A percentile compares a stretch with the other conserved stretches of the same genome.
phyloP scores from a whole-genome alignment of 2,888 invertebrate species.

The Tenthredo scrophulariae region DNA sequence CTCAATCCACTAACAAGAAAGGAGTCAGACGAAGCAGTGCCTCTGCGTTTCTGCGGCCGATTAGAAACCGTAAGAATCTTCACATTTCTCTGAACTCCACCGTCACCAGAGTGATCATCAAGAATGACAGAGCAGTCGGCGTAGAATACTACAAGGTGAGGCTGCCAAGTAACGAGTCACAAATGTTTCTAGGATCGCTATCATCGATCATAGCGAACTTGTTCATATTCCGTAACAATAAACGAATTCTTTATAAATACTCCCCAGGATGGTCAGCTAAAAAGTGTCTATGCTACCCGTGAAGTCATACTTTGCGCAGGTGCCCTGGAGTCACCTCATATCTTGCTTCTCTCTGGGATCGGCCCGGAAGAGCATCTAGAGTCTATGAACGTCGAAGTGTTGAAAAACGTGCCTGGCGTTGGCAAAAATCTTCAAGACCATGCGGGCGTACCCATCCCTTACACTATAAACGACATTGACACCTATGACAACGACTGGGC shows the following conservation, averaged over 20 bases:
- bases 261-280: slow-evolving; percentile 60
- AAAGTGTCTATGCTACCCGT: slow-evolving; percentile 62
- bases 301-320: slow-evolving; percentile 83
- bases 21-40: slow-evolving; percentile 83
- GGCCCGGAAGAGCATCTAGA: slow-evolving; percentile 82
- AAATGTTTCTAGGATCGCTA: neutral
- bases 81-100: slow-evolving; percentile 83
- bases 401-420: slow-evolving; percentile 84
- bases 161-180: neutral
- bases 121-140: slow-evolving; percentile 79
- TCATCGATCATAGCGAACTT: neutral
- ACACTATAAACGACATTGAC: slow-evolving; percentile 79
- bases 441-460: slow-evolving; percentile 82
- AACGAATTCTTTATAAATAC: neutral
- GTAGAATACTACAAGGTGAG: slow-evolving; percentile 80
- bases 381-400: slow-evolving; percentile 80
- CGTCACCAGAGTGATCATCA: slow-evolving; percentile 81
- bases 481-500: slow-evolving; percentile 83
- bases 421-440: slow-evolving; percentile 86
- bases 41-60: slow-evolving; percentile 83
- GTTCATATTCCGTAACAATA: neutral
- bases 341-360: no score
- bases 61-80: slow-evolving; percentile 81
- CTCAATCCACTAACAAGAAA: slow-evolving; percentile 82
- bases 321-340: slow-evolving; percentile 84